phyloP scores from a whole-genome alignment of 2,888 invertebrate genomes.

The Ceratothoa steindachneri region DNA sequence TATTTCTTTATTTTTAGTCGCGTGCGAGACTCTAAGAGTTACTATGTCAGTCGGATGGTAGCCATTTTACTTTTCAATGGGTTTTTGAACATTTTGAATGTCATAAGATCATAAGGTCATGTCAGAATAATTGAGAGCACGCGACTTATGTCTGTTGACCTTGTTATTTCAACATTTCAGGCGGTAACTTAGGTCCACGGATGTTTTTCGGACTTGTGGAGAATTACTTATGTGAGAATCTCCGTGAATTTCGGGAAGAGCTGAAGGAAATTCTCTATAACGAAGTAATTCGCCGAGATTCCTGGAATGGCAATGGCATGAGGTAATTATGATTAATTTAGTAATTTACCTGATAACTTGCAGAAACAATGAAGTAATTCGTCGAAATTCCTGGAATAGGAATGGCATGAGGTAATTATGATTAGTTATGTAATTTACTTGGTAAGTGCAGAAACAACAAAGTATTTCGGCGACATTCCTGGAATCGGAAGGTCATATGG shows the following conservation, averaged over 20 bases:
- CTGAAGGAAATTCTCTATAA: not conserved
- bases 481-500: not conserved
- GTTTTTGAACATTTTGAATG: too few relatives aligned
- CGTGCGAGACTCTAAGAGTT: too few relatives aligned
- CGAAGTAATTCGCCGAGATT: not conserved
- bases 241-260: not conserved
- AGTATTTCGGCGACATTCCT: not conserved
- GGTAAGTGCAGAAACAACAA: too few relatives aligned
- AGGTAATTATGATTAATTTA: conserved; percentile 2
- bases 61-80: too few relatives aligned
- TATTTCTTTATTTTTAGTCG: too few relatives aligned
- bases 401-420: conserved; percentile 7
- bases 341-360: too few relatives aligned
- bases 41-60: too few relatives aligned
- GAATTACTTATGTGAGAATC: not conserved
- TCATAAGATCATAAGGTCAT: too few relatives aligned
- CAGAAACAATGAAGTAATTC: not conserved
- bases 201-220: not conserved
- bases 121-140: too few relatives aligned
- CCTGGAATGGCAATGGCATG: not conserved
- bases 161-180: too few relatives aligned
- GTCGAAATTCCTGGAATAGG: not conserved
- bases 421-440: too few relatives aligned
- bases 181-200: not conserved
- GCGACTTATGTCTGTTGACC: too few relatives aligned